Evolutionary conservation across 2,797 vertebrate species (phyloP).

Genomic region (Urocyon cinereoargenteus): DNA sequence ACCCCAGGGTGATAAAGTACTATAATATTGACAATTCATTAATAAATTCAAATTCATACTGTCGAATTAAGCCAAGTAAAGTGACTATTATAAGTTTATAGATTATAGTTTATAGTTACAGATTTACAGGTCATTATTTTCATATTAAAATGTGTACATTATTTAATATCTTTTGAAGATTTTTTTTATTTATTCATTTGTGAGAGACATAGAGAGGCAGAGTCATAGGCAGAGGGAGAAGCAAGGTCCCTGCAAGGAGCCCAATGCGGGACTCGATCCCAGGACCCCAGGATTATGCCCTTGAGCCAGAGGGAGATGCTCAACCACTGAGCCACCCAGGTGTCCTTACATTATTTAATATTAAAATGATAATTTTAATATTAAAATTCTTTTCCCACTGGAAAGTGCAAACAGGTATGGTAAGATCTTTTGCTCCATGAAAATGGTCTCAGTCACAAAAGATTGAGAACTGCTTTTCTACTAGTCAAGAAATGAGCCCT

Average conservation of each 20-base stretch:
- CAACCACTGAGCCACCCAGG: too few species aligned
- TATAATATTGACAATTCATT: neutral
- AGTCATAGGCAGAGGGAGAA: too few species aligned
- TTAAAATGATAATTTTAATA: slow-evolving; percentile 24
- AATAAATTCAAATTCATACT: neutral
- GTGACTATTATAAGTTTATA: slow-evolving; percentile 8
- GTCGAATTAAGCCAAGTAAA: neutral
- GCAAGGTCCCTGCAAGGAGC: too few species aligned
- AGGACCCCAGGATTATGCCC: too few species aligned
- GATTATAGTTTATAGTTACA: neutral
- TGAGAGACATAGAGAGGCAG: too few species aligned
- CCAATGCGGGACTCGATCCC: too few species aligned
- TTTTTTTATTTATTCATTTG: too few species aligned
- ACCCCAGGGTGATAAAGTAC: neutral
- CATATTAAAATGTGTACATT: neutral
- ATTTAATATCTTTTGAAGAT: too few species aligned
- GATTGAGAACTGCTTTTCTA: neutral
- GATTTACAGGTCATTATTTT: slow-evolving; percentile 25
- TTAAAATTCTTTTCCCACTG: neutral
- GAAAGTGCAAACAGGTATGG: neutral
- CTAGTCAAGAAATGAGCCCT: neutral
- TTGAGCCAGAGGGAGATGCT: too few species aligned
- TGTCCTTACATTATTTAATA: neutral
- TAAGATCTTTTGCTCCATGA: neutral
- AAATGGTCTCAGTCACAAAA: slow-evolving; percentile 7